These are phyloP conservation scores for Rhorus exstirpatorius DNA, from an alignment of 2,888 invertebrate genomes.

Conservation along the genomic window DNA sequence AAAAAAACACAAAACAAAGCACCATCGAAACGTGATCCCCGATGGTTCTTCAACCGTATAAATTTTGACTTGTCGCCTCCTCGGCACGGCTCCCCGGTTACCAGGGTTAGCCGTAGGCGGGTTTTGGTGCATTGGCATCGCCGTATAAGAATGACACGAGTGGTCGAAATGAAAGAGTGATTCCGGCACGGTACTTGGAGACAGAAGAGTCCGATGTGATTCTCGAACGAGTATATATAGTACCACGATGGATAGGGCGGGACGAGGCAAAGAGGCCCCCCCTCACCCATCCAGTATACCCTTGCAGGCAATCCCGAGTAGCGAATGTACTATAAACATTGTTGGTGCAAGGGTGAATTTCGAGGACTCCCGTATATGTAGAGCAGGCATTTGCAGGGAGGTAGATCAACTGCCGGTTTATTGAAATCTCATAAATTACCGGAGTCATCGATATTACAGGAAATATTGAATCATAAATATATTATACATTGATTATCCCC, in stretches of 20 bases:
- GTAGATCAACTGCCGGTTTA: background rate
- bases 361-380: constrained; percentile 6
- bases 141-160: constrained; percentile 61
- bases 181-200: constrained; percentile 67
- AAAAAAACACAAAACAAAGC: constrained; percentile 15
- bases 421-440: background rate
- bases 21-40: constrained; percentile 46
- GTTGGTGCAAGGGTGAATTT: constrained; percentile 16
- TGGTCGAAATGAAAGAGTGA: constrained; percentile 69
- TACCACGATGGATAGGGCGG: constrained; percentile 5
- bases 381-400: background rate
- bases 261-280: background rate
- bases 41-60: constrained; percentile 43
- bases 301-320: constrained; percentile 55
- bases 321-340: constrained; percentile 29
- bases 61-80: constrained; percentile 64
- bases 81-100: constrained; percentile 26
- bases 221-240: constrained; percentile 50
- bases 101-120: constrained; percentile 12
- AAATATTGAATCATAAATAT: no score
- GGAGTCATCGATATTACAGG: no score
- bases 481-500: no score
- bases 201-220: constrained; percentile 68
- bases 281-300: constrained; percentile 39
- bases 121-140: constrained; percentile 35